These are phyloP conservation scores for human (Homo sapiens) DNA, from an alignment of 2,113 vertebrate species.

Conservation along the genomic window DNA sequence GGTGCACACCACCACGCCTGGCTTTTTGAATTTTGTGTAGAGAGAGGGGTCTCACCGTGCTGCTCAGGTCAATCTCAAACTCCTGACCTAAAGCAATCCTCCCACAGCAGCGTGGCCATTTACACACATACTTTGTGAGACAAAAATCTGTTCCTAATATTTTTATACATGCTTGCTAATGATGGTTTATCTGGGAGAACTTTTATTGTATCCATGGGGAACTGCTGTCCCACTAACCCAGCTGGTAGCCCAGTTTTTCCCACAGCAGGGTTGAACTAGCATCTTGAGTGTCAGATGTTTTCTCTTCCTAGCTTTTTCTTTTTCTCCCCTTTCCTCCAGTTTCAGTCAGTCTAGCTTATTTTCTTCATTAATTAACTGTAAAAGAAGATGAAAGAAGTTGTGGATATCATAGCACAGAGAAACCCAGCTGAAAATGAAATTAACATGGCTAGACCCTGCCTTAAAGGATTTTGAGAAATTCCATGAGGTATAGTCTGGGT, in stretches of 20 bases:
- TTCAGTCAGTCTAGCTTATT: constrained; percentile 69
- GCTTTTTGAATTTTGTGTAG: too few species aligned
- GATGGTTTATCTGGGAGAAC: not conserved
- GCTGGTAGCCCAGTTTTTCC: not conserved
- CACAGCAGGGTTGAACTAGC: rapidly evolving
- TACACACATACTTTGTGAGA: too few species aligned
- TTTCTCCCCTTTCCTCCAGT: not conserved
- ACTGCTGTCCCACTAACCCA: not conserved
- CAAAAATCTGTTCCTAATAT: not conserved
- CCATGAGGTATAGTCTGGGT: constrained; percentile 91
- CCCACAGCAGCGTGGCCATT: too few species aligned
- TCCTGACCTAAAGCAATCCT: too few species aligned
- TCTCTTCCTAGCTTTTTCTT: not conserved
- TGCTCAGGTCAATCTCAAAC: too few species aligned
- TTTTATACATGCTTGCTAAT: not conserved
- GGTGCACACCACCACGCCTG: too few species aligned
- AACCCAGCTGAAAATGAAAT: constrained; percentile 92
- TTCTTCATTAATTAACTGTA: constrained; percentile 75
- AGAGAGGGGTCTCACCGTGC: too few species aligned
- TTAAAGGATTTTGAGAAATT: constrained; percentile 95
- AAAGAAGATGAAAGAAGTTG: constrained; percentile 91
- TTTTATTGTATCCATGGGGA: rapidly evolving
- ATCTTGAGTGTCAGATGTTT: too few species aligned
- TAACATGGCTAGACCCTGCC: constrained; percentile 92
- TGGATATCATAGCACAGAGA: constrained; percentile 93